A percentile compares a stretch with the other conserved stretches of the same genome.
Conservation (phyloP, 1,140 invertebrate genomes). For the Scaptomyza pallida region DNA sequence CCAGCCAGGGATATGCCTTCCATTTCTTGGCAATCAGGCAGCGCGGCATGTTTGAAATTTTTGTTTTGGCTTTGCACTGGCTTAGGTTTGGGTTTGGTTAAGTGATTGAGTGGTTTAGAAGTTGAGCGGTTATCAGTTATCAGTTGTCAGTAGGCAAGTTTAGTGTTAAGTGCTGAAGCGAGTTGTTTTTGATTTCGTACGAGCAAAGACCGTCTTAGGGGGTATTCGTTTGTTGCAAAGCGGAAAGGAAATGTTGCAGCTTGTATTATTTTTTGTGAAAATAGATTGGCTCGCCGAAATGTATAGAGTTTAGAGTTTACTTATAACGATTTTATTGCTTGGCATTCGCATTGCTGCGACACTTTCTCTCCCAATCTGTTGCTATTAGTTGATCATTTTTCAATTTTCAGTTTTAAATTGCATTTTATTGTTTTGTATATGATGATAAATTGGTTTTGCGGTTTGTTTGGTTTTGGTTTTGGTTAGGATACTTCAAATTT, state of each 20-base stretch:
- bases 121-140: conserved; percentile 30
- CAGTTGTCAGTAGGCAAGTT: conserved; percentile 52
- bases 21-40: conserved; percentile 96
- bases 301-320: conserved; percentile 53
- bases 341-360: conserved; percentile 47
- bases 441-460: conserved; percentile 50
- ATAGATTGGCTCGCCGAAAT: conserved; percentile 76
- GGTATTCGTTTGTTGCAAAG: conserved; percentile 67
- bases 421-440: conserved; percentile 48
- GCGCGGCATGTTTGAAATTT: conserved; percentile 87
- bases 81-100: conserved; percentile 12
- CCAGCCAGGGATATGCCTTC: conserved; percentile 92
- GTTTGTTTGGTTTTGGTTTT: conserved; percentile 36
- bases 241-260: conserved; percentile 78
- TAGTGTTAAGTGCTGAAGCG: conserved; percentile 74
- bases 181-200: conserved; percentile 66
- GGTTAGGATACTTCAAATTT: conserved; percentile 76
- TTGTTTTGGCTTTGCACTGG: not conserved
- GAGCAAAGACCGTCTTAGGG: conserved; percentile 75
- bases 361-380: conserved; percentile 16
- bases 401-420: conserved; percentile 39
- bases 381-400: conserved; percentile 58
- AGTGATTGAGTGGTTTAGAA: conserved; percentile 22
- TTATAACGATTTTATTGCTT: conserved; percentile 53
- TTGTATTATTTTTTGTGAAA: conserved; percentile 69